Evolutionary conservation across 2,888 invertebrate genomes (phyloP).

Genomic region (Drosophila robusta): DNA sequence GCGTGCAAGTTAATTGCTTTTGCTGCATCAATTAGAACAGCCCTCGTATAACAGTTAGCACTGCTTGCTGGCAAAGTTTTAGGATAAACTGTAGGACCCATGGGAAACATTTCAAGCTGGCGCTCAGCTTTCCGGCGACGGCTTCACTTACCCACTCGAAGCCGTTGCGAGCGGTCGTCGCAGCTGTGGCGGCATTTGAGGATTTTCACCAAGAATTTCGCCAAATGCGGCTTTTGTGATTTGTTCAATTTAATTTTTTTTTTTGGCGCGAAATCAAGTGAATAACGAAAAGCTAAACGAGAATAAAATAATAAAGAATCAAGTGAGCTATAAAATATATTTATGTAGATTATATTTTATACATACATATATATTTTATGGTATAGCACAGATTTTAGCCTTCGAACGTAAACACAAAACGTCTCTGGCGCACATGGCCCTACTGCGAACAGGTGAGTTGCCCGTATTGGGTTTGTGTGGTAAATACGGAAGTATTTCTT

Average conservation of each 20-base stretch:
- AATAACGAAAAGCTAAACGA: neutral
- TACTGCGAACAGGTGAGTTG: conserved; percentile 25
- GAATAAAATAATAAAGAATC: conserved; percentile 7
- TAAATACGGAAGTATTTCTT: conserved; percentile 4
- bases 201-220: neutral
- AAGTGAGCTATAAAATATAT: conserved; percentile 8
- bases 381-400: conserved; percentile 6
- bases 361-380: conserved; percentile 8
- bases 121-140: conserved; percentile 21
- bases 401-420: conserved; percentile 14
- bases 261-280: conserved; percentile 33
- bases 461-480: neutral
- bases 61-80: conserved; percentile 36
- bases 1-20: neutral
- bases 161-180: conserved; percentile 49
- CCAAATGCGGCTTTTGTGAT: no score
- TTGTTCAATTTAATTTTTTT: neutral
- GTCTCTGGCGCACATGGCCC: conserved; percentile 16
- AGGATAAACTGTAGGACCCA: conserved; percentile 18
- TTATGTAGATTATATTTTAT: neutral
- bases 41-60: conserved; percentile 40
- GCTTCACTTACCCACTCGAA: conserved; percentile 46
- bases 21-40: conserved; percentile 1
- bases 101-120: conserved; percentile 1
- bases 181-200: conserved; percentile 4